phyloP scores from a whole-genome alignment of 2,797 vertebrate species.

The Lerista edwardsae region DNA sequence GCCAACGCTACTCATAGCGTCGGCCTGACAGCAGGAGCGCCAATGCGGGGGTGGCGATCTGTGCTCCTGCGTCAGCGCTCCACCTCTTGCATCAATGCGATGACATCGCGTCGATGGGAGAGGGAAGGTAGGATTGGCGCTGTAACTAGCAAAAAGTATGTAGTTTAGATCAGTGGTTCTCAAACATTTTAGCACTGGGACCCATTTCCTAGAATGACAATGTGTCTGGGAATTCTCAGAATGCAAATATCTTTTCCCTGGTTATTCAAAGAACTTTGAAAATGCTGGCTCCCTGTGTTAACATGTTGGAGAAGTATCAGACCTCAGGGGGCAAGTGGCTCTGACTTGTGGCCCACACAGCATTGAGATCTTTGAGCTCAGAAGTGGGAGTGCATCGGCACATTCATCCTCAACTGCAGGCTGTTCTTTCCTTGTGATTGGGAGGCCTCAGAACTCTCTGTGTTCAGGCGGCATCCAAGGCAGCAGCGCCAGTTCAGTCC shows the following conservation, averaged over 20 bases:
- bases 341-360: background rate
- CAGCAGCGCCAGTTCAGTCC: background rate
- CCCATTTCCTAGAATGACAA: no score
- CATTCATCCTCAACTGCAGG: background rate
- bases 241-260: background rate
- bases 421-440: slow-evolving; percentile 6
- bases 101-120: no score
- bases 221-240: background rate
- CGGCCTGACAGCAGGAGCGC: no score
- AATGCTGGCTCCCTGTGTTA: background rate
- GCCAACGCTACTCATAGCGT: no score
- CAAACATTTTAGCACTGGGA: no score
- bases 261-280: background rate
- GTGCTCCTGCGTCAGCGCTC: no score
- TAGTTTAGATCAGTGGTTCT: no score
- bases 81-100: no score
- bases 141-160: no score
- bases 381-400: slow-evolving; percentile 3
- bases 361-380: slow-evolving; percentile 10
- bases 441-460: slow-evolving; percentile 5
- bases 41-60: no score
- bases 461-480: background rate
- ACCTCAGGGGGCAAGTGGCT: background rate
- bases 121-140: no score
- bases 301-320: background rate